phyloP scores from a whole-genome alignment of 2,888 invertebrate species.

The Herminia tarsipennalis region DNA sequence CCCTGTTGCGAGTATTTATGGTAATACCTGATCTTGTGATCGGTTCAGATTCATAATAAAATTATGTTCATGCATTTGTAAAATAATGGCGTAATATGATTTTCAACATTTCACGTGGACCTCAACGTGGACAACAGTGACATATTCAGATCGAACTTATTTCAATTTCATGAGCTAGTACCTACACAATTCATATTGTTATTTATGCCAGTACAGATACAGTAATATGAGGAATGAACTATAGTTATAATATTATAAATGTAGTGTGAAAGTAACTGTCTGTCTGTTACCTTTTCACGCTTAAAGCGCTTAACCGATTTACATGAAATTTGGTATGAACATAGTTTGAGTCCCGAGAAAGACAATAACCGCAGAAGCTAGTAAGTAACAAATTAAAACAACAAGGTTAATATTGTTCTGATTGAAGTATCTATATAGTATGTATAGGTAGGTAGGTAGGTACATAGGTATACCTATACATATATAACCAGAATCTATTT shows the following conservation, averaged over 20 bases:
- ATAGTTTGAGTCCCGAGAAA: too few relatives aligned
- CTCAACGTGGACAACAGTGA: slow-evolving; percentile 58
- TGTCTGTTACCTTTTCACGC: too few relatives aligned
- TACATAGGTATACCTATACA: not conserved
- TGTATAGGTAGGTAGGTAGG: too few relatives aligned
- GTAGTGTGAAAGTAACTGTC: too few relatives aligned
- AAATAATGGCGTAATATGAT: slow-evolving; percentile 58
- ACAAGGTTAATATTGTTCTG: too few relatives aligned
- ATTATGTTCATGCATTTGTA: slow-evolving; percentile 65
- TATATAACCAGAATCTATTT: not conserved
- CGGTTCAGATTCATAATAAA: slow-evolving; percentile 75
- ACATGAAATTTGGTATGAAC: too few relatives aligned
- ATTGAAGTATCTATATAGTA: too few relatives aligned
- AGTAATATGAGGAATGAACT: too few relatives aligned
- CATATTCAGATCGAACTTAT: slow-evolving; percentile 66
- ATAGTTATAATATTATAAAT: too few relatives aligned
- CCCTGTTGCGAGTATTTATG: slow-evolving; percentile 57
- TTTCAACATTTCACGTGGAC: slow-evolving; percentile 63
- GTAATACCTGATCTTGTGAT: slow-evolving; percentile 53
- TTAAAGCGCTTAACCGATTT: too few relatives aligned
- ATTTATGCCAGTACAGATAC: not conserved
- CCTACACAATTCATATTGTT: slow-evolving; percentile 42
- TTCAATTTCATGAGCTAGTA: slow-evolving; percentile 66
- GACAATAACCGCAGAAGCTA: too few relatives aligned
- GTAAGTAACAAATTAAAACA: too few relatives aligned